Conservation (phyloP, 2,888 invertebrate genomes). For the Pelosia muscerda region DNA sequence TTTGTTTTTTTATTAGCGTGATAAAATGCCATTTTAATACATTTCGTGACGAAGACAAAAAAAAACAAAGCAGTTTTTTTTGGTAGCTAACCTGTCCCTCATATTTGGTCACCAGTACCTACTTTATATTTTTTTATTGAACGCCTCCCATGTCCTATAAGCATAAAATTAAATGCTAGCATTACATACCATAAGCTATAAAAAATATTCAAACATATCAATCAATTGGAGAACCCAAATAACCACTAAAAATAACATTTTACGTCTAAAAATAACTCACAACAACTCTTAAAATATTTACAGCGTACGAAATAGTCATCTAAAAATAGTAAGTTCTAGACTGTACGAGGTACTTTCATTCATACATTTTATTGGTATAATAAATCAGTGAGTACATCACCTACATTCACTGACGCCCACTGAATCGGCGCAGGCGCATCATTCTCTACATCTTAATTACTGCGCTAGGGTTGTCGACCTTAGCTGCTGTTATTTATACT, state of each 20-base stretch:
- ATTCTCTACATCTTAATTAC: conserved; percentile 24
- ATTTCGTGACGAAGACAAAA: no score
- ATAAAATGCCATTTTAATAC: no score
- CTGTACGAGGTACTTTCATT: conserved; percentile 15
- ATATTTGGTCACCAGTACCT: no score
- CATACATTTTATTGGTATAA: conserved; percentile 25
- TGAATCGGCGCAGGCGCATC: conserved; percentile 20
- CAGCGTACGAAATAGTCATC: conserved; percentile 10
- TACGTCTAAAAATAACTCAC: conserved; percentile 18
- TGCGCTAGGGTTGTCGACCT: conserved; percentile 23
- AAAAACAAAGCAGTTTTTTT: no score
- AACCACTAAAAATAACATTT: conserved; percentile 15
- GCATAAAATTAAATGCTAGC: no score
- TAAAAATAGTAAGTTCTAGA: conserved; percentile 20
- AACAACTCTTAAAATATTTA: conserved; percentile 16
- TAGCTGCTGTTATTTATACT: not conserved
- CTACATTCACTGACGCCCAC: conserved; percentile 42
- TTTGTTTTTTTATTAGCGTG: no score
- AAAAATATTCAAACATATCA: conserved; percentile 5
- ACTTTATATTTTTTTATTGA: not conserved
- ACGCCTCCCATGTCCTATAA: not conserved
- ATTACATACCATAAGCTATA: not conserved
- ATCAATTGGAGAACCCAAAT: conserved; percentile 10
- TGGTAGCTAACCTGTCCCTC: no score
- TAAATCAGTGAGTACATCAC: conserved; percentile 39